phyloP scores from a whole-genome alignment of 2,797 vertebrate genomes.

The Oceanodroma leucorhoa region DNA sequence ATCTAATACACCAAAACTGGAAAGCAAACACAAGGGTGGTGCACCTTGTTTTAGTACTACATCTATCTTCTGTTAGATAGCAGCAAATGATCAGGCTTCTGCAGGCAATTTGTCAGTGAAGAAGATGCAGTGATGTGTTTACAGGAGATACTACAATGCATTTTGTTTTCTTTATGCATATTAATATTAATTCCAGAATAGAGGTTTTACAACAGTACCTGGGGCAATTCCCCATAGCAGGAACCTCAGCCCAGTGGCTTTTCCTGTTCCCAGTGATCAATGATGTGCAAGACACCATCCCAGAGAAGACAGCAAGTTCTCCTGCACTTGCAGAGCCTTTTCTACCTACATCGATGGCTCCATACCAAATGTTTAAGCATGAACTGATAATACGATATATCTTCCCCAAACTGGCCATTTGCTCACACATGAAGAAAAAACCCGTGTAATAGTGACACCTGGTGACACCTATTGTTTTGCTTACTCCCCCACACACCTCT shows the following conservation, averaged over 20 bases:
- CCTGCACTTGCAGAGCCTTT: neutral
- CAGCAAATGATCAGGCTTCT: neutral
- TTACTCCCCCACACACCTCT: neutral
- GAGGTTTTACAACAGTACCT: neutral
- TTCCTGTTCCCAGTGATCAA: neutral
- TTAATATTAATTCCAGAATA: neutral
- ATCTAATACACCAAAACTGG: neutral
- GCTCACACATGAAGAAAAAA: neutral
- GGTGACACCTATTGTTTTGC: constrained; percentile 43
- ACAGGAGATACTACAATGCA: neutral
- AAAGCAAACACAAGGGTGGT: neutral
- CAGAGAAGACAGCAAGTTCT: neutral
- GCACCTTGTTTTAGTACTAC: neutral
- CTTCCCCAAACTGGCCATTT: constrained; percentile 2
- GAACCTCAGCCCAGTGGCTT: neutral
- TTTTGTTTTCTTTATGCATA: neutral
- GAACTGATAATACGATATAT: neutral
- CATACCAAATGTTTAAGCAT: neutral
- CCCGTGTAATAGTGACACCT: constrained; percentile 52
- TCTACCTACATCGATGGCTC: neutral
- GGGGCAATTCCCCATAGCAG: neutral
- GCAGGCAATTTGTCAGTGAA: neutral
- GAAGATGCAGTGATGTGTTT: neutral
- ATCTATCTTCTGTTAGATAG: neutral
- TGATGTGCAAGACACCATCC: neutral